Base-by-base conservation (phyloP, 2,888 invertebrate species). In the Habrosyne pyritoides region DNA sequence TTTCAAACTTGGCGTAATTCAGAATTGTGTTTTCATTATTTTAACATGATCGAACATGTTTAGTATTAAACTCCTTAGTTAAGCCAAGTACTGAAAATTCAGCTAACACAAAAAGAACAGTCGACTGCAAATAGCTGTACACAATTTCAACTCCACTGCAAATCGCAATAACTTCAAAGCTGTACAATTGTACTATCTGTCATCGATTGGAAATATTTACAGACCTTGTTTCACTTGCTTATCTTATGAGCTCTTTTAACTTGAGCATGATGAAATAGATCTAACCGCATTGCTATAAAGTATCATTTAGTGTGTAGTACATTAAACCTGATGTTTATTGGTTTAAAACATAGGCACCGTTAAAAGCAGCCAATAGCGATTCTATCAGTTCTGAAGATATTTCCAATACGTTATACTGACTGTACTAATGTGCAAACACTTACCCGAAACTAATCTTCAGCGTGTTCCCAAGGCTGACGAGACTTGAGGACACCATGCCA, bases 361-460 rank as follows among this genome's bases (percentile, higher is more conserved):
- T n/a, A n/a, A n/a, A n/a, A n/a, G n/a, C n/a, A n/a, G n/a, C n/a
- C n/a, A n/a, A n/a, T n/a, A n/a, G n/a, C n/a, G n/a, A n/a, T n/a
- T n/a, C n/a, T n/a, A n/a, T 12, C 33, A 33, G 33, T n/a, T n/a
- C n/a, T 6, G 5, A n/a, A 33, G n/a, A 33, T 30, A 30, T 30
- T 30, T 30, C 12, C 10, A 12, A 7, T 8, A 26, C 6, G 1
- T 30, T 30, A n/a, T n/a, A n/a, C n/a, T n/a, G 30, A 14, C 14
- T 26, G 18, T 28, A 28, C 18, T 28, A 10, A 21, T 42, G 24
- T 21, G 10, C 8, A 14, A 10, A 53, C 14, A 73, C 89, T 89
- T 93, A 97, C 97, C 97, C 96, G 82, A 97, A 97, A 76, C 96
- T 97, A 68, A 97, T 90, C 91, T 97, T 97, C 61, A 98, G 94